These are phyloP conservation scores for Pseudorhombus dupliciocellatus DNA, from an alignment of 2,113 vertebrate species.

Conservation along the genomic window DNA sequence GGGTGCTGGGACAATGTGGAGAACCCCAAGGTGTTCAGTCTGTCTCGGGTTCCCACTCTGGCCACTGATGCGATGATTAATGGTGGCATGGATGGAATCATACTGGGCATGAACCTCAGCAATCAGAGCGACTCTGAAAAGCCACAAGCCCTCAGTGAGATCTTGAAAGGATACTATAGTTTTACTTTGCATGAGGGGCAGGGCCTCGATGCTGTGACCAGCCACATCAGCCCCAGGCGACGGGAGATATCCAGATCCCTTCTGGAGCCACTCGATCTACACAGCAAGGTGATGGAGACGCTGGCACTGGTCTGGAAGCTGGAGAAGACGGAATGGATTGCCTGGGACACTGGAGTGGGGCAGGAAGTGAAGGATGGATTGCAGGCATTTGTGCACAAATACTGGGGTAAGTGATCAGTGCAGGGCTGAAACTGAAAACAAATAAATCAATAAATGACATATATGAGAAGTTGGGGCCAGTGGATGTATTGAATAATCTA, in stretches of 20 bases:
- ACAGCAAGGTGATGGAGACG: slow-evolving; percentile 75
- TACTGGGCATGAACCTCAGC: slow-evolving; percentile 78
- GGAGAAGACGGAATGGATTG: slow-evolving; percentile 75
- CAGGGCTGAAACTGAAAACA: background rate
- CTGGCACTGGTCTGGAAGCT: slow-evolving; percentile 79
- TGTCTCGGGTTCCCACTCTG: slow-evolving; percentile 59
- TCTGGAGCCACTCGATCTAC: slow-evolving; percentile 55
- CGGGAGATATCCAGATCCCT: slow-evolving; percentile 74
- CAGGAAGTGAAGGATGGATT: slow-evolving; percentile 77
- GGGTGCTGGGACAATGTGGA: slow-evolving; percentile 88
- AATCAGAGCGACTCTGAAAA: slow-evolving; percentile 40
- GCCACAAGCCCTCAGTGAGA: slow-evolving; percentile 62
- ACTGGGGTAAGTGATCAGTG: slow-evolving; percentile 81
- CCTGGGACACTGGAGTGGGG: slow-evolving; percentile 64
- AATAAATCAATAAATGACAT: too few species aligned
- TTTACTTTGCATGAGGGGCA: slow-evolving; percentile 63
- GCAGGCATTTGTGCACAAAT: slow-evolving; percentile 80
- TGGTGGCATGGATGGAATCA: slow-evolving; percentile 87
- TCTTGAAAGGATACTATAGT: slow-evolving; percentile 81
- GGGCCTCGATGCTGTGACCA: slow-evolving; percentile 34
- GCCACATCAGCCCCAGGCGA: slow-evolving; percentile 78
- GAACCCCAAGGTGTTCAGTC: slow-evolving; percentile 78
- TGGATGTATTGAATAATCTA: too few species aligned
- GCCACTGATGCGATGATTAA: slow-evolving; percentile 83
- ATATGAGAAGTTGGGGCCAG: too few species aligned